Percentiles rank a stretch among this genome's conserved stretches.
These are phyloP conservation scores for Embidobia sp. DNA, from an alignment of 2,888 invertebrate genomes.

Conservation along the genomic window DNA sequence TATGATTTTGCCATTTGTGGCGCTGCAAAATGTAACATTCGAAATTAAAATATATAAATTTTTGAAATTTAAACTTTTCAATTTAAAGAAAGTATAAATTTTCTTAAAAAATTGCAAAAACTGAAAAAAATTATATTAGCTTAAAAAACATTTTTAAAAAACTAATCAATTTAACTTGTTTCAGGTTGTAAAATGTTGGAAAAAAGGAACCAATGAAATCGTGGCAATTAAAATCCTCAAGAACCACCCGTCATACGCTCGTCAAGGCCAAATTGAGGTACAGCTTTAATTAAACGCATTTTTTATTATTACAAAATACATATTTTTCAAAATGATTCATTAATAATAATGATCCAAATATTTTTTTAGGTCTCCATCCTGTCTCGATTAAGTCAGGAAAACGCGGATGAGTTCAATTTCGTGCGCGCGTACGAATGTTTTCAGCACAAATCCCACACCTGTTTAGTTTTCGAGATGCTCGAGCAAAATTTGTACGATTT, in stretches of 20 bases:
- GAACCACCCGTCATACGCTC: constrained; percentile 99
- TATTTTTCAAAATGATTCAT: neutral
- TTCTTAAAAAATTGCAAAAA: too few species aligned
- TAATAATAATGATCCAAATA: too few species aligned
- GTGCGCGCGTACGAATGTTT: constrained; percentile 99
- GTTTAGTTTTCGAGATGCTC: constrained; percentile 99
- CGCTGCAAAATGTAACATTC: too few species aligned
- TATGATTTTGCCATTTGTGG: too few species aligned
- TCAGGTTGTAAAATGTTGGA: constrained; percentile 99
- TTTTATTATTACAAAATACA: neutral
- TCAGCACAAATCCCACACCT: constrained; percentile 99
- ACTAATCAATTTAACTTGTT: too few species aligned
- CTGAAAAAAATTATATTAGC: too few species aligned
- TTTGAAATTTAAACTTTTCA: too few species aligned
- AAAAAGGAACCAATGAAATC: constrained; percentile 99
- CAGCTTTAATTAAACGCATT: too few species aligned
- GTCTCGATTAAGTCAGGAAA: constrained; percentile 96
- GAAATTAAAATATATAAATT: too few species aligned
- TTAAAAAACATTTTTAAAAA: too few species aligned
- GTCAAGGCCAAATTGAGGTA: constrained; percentile 99
- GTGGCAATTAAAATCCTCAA: constrained; percentile 99
- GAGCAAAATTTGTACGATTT: constrained; percentile 99
- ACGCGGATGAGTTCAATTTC: constrained; percentile 99
- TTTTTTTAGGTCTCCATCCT: constrained; percentile 89
- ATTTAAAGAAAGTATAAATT: too few species aligned